Percentiles rank a stretch among this genome's conserved stretches.
Conservation (phyloP, 2,888 invertebrate species). For the Mythimna lalbum region DNA sequence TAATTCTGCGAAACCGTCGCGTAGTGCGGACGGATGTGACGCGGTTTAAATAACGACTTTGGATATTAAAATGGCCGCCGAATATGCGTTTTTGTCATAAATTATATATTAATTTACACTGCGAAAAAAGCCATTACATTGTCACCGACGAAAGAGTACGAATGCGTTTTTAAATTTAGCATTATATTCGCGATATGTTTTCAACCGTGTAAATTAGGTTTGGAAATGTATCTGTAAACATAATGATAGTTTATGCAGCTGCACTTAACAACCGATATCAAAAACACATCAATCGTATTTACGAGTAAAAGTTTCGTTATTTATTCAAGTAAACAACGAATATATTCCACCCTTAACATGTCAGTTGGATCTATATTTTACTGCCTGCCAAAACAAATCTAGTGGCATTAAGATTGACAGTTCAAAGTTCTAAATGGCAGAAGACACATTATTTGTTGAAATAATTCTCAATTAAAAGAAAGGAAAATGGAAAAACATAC, state of each 20-base stretch:
- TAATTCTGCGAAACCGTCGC: constrained; percentile 87
- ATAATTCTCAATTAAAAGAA: constrained; percentile 29
- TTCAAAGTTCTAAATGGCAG: constrained; percentile 25
- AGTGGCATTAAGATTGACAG: constrained; percentile 32
- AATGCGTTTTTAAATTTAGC: constrained; percentile 57
- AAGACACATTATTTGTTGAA: constrained; percentile 9
- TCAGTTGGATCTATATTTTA: constrained; percentile 33
- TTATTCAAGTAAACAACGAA: constrained; percentile 53
- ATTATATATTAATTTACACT: constrained; percentile 70
- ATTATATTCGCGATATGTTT: constrained; percentile 48
- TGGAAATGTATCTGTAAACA: constrained; percentile 44
- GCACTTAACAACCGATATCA: constrained; percentile 51
- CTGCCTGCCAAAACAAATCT: constrained; percentile 43
- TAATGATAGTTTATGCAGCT: constrained; percentile 41
- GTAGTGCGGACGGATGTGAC: constrained; percentile 89
- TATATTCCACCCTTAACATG: constrained; percentile 44
- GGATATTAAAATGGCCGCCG: constrained; percentile 87
- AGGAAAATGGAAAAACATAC: constrained; percentile 13
- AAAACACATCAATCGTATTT: constrained; percentile 52
- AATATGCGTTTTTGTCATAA: constrained; percentile 75
- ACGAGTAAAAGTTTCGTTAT: constrained; percentile 46
- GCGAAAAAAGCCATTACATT: constrained; percentile 60
- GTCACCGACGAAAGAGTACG: constrained; percentile 59
- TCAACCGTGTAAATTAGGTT: constrained; percentile 48
- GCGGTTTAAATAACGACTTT: constrained; percentile 87